Conservation (phyloP, 2,797 vertebrate species). For the Petrocephalus schoutedeni region DNA sequence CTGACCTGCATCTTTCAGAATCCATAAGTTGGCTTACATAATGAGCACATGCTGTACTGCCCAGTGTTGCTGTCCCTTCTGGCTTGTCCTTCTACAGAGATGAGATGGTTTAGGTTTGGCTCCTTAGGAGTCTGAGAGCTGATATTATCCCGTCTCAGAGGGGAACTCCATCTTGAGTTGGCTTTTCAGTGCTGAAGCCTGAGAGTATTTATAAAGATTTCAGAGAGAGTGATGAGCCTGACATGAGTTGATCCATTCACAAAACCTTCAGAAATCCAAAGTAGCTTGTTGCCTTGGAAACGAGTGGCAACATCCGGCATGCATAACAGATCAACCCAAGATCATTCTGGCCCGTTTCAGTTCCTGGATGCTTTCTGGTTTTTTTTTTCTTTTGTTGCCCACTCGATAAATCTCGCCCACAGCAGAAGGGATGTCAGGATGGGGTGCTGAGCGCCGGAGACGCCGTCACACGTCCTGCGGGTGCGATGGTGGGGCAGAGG, state of each 20-base stretch:
- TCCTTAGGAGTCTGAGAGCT: background rate
- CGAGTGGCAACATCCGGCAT: background rate
- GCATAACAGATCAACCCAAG: background rate
- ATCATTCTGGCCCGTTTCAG: background rate
- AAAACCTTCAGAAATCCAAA: background rate
- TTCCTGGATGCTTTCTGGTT: background rate
- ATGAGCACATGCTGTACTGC: background rate
- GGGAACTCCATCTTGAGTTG: background rate
- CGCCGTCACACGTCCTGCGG: background rate
- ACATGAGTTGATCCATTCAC: background rate
- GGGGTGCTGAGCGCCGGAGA: background rate
- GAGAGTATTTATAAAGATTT: background rate
- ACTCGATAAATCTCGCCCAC: background rate
- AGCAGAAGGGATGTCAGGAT: constrained; percentile 1
- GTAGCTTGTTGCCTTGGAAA: background rate
- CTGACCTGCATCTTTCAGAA: background rate
- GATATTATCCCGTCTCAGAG: background rate
- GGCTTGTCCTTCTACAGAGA: background rate
- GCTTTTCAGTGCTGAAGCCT: background rate
- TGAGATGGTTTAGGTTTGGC: background rate
- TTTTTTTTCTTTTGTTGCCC: background rate
- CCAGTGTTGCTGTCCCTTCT: background rate
- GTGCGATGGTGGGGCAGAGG: background rate
- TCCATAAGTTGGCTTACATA: background rate
- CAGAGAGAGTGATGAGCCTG: background rate